Base-by-base conservation (phyloP, 2,888 invertebrate genomes). In the Aporophyla nigra region DNA sequence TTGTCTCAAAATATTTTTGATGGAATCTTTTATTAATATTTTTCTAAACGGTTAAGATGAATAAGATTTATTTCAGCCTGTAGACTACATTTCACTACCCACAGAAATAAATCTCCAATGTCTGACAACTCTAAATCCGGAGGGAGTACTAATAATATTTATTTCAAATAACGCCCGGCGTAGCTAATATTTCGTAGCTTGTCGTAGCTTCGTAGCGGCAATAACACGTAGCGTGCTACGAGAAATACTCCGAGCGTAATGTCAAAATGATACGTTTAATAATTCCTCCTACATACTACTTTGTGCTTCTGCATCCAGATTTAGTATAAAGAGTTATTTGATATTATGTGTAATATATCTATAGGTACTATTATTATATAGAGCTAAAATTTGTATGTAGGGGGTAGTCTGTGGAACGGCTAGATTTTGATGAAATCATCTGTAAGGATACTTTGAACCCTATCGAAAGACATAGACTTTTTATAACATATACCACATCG, bases 161-260 rank as follows among this genome's bases (percentile, higher is more conserved):
- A 84, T 82, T 74, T 85, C 68, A 66, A 73, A 76, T 77, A 73
- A 73, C 74, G 65, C 74, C 43, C 33, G 49, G 21, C 65, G 69
- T 70, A 81, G 81, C 77, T 72, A 78, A 82, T 78, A 74, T 73
- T 74, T 74, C 84, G 89, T 87, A 89, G 86, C 85, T 62, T 76
- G 72, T 85, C 87, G 88, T 88, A 89, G 86, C 84, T 70, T 40
- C 76, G 84, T 84, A 84, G 85, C 71, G 80, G 80, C 83, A 85
- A 82, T 85, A 84, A 85, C 79, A 79, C 78, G 83, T 77, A 79
- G 83, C 83, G 74, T 73, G 80, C 83, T 83, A 76, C 80, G 84
- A 63, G 82, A 61, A 76, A 82, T 82, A 79, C 78, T 76, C 65
- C 59, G 53, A 71, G 82, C 78, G 76, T 82, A 78, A 84, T 70